Base-by-base conservation (phyloP, 2,888 invertebrate species). In the Napeogenes inachia region DNA sequence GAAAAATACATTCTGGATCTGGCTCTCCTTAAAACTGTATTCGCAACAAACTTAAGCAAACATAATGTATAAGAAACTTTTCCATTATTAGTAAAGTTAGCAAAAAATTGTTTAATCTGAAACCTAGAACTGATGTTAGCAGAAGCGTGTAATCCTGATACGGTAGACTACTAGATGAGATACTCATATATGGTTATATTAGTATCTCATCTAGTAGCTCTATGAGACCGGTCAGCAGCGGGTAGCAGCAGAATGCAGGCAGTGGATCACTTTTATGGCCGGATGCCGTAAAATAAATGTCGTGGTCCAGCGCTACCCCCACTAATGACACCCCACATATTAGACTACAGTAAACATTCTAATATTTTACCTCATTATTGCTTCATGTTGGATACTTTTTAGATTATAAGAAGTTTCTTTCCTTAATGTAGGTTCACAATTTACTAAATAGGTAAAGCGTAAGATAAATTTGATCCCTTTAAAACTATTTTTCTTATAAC, bases 261-360 rank as follows among this genome's bases (percentile, higher is more conserved):
- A 81, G 84, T 89, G 89, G 89, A 89, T 90, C 90, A 89, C 89
- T 90, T 90, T 90, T 89, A 90, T 89, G 80, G 87, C 89, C 89
- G 89, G 90, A 90, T 81, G 88, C 88, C 87, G 89, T 90, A 87
- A 90, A 89, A 90, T 90, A 89, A 89, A 90, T 89, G 89, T 89
- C 89, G 88, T 78, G 86, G 86, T 84, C 87, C 87, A 86, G 86
- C 84, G 87, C 84, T 75, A 74, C 82, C 81, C 80, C 78, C 77
- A 79, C 85, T 88, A 89, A 89, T 89, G 86, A 88, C 76, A 80
- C 82, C 84, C 85, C 79, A 81, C 77, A 77, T 75, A 78, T 71
- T 72, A 72, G 67, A 66, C 63, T 63, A 60, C 74, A 73, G 78
- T 78, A 78, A 80, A 82, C 78, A 83, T 78, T 77, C 75, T 70